phyloP scores from a whole-genome alignment of 2,888 invertebrate species.

The Pristionchus fissidentatus region DNA sequence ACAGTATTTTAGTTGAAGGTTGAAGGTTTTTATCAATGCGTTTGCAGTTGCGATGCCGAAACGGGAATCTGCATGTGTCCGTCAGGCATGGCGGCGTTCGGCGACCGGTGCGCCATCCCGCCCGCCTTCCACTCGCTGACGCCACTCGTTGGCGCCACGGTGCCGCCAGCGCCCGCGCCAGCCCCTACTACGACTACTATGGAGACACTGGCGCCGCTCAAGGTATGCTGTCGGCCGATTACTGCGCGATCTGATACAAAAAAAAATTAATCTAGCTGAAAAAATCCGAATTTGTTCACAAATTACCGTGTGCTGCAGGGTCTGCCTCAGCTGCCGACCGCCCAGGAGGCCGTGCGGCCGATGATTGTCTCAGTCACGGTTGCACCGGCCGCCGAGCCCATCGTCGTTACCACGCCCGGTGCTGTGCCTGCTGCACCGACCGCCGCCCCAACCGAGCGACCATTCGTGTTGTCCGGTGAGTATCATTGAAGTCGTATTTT shows the following conservation, averaged over 20 bases:
- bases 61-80: conserved; percentile 68
- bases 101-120: conserved; percentile 60
- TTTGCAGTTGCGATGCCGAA: conserved; percentile 60
- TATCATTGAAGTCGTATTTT: not conserved
- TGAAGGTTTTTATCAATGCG: too few species aligned
- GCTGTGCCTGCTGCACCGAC: not conserved
- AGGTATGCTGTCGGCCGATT: not conserved
- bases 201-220: not conserved
- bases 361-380: not conserved
- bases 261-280: not conserved
- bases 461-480: conserved; percentile 28
- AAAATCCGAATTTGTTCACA: not conserved
- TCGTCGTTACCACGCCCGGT: conserved; percentile 18
- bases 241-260: not conserved
- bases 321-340: conserved; percentile 35
- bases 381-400: conserved; percentile 37
- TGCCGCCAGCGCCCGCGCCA: not conserved
- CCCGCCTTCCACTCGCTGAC: conserved; percentile 50
- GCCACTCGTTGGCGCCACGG: not conserved
- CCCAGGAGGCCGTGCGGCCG: conserved; percentile 23
- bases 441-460: not conserved
- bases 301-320: not conserved
- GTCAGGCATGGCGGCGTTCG: conserved; percentile 62
- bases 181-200: not conserved
- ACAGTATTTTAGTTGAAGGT: too few species aligned